Percentiles rank a stretch among this genome's conserved stretches.
Conservation (phyloP, 2,888 invertebrate species). For the Troides oblongomaculatus region DNA sequence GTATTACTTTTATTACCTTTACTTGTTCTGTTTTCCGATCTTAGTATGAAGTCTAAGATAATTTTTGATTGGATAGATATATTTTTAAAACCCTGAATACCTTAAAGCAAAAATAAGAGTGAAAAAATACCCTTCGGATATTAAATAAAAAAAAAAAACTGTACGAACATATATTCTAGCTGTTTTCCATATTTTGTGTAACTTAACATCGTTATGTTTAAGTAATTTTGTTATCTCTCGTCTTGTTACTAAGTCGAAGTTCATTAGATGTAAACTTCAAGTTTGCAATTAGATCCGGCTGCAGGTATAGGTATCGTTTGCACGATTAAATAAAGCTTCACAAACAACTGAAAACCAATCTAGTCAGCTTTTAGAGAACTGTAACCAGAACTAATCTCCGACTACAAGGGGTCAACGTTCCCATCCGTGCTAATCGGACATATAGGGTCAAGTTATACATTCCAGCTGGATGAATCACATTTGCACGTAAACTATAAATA, state of each 20-base stretch:
- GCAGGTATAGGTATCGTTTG: neutral
- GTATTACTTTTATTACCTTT: no score
- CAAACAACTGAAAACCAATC: conserved; percentile 16
- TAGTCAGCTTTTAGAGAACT: conserved; percentile 6
- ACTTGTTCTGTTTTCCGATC: no score
- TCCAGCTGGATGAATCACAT: conserved; percentile 22
- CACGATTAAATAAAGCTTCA: neutral
- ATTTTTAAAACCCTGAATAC: no score
- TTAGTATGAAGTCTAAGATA: no score
- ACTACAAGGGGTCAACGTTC: conserved; percentile 19
- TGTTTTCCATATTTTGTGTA: no score
- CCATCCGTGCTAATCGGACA: conserved; percentile 23
- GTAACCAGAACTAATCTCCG: conserved; percentile 25
- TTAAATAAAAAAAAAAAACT: no score
- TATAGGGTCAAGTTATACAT: conserved; percentile 26
- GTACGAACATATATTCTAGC: no score
- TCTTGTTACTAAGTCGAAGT: neutral
- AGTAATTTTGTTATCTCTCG: neutral
- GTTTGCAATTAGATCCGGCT: conserved; percentile 8
- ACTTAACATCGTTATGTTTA: no score
- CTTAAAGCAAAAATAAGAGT: no score
- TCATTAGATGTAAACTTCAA: neutral
- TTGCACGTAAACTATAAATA: neutral
- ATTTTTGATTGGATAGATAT: no score
- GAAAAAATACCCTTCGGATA: no score